These are phyloP conservation scores for Cheilosia pagana DNA, from an alignment of 2,888 invertebrate species.

Conservation along the genomic window DNA sequence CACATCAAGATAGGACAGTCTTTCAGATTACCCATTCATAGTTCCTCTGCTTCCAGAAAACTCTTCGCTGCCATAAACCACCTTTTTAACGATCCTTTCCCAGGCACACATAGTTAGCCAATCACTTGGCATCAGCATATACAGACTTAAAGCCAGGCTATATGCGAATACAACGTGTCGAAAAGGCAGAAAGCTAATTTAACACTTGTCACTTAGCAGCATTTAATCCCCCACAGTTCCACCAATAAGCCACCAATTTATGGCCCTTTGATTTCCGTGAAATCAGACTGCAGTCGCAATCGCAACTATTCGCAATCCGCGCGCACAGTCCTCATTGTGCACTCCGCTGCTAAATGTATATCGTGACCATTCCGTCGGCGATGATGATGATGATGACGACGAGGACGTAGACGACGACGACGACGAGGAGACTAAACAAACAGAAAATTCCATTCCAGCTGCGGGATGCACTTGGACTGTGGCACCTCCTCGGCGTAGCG, in stretches of 20 bases:
- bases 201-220: constrained; percentile 77
- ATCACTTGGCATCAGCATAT: constrained; percentile 51
- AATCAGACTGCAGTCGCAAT: constrained; percentile 64
- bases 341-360: constrained; percentile 55
- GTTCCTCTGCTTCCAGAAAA: constrained; percentile 1
- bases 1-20: background rate
- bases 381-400: constrained; percentile 12
- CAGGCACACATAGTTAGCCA: constrained; percentile 48
- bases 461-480: constrained; percentile 26
- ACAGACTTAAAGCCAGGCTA: constrained; percentile 32
- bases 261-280: constrained; percentile 74
- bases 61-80: constrained; percentile 41
- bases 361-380: constrained; percentile 58
- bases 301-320: constrained; percentile 58
- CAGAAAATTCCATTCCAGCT: constrained; percentile 62
- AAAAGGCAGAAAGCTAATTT: constrained; percentile 77
- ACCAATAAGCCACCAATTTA: constrained; percentile 78
- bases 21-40: background rate
- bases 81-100: constrained; percentile 57
- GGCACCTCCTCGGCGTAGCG: constrained; percentile 46
- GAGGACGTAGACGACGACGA: constrained; percentile 23
- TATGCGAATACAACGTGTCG: constrained; percentile 74
- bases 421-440: constrained; percentile 62
- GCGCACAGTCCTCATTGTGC: constrained; percentile 44
- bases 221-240: constrained; percentile 74